These are phyloP conservation scores for Trachelus tabidus DNA, from an alignment of 2,888 invertebrate species.

Conservation along the genomic window DNA sequence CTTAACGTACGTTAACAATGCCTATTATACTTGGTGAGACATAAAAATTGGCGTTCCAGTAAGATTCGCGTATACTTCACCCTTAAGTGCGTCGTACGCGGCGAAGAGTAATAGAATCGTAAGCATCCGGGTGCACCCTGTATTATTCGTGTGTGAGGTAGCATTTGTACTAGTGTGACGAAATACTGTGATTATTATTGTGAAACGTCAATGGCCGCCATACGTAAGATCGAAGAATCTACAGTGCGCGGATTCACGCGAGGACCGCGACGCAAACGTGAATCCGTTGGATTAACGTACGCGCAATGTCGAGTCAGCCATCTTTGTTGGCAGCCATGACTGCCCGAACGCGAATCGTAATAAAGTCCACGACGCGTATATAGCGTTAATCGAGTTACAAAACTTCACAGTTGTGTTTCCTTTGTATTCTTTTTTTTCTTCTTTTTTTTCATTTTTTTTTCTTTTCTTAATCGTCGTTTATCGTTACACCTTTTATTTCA, in stretches of 20 bases:
- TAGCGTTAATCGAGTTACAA: neutral
- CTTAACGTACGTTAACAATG: neutral
- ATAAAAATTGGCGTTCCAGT: neutral
- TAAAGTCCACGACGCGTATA: neutral
- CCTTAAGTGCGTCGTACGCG: neutral
- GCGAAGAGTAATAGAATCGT: neutral
- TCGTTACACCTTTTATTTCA: constrained; percentile 43
- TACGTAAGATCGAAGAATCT: neutral
- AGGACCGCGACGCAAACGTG: neutral
- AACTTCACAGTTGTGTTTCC: constrained; percentile 14
- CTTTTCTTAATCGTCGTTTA: constrained; percentile 27
- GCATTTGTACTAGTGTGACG: constrained; percentile 62
- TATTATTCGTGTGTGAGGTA: constrained; percentile 63
- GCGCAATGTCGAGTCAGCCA: neutral
- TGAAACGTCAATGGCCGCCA: neutral
- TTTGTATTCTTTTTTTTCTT: constrained; percentile 12
- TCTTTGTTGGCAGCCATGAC: neutral
- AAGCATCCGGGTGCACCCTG: constrained; percentile 57
- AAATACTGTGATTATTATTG: constrained; percentile 37
- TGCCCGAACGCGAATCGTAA: neutral
- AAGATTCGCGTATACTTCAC: neutral
- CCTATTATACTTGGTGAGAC: neutral
- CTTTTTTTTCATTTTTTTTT: constrained; percentile 10
- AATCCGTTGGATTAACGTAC: neutral
- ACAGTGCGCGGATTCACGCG: neutral